Evolutionary conservation across 2,888 invertebrate genomes (phyloP).

Genomic region (Hemicrepidius hirtus): DNA sequence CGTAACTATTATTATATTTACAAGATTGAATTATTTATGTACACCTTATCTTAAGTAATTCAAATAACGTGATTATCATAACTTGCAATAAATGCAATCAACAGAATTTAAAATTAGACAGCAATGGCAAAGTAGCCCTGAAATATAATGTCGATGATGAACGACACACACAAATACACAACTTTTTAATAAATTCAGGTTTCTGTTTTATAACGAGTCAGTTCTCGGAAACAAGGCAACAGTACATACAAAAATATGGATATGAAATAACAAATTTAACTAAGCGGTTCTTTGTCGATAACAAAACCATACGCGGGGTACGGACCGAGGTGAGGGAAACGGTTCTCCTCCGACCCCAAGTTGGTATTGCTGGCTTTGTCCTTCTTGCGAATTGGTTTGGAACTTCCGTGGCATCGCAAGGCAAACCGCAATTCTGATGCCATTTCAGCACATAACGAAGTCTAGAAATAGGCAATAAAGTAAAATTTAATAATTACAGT

Average conservation of each 20-base stretch:
- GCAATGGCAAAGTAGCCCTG: not conserved
- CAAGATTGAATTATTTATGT: conserved; percentile 41
- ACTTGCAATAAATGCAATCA: conserved; percentile 2
- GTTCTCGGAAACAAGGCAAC: not conserved
- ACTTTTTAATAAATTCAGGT: no score
- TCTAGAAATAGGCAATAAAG: conserved; percentile 71
- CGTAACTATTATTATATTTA: conserved; percentile 36
- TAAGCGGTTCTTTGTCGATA: conserved; percentile 70
- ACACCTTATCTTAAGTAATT: conserved; percentile 22
- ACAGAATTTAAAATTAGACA: not conserved
- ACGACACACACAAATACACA: no score
- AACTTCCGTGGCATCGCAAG: conserved; percentile 79
- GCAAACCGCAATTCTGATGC: conserved; percentile 82
- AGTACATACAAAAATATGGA: conserved; percentile 6
- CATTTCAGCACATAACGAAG: conserved; percentile 84
- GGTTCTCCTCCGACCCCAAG: conserved; percentile 65
- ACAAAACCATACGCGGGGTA: conserved; percentile 80
- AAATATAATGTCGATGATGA: not conserved
- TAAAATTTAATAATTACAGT: not conserved
- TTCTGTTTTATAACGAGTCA: no score
- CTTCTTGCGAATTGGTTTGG: conserved; percentile 72
- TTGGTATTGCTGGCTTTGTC: conserved; percentile 60
- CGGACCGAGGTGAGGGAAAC: conserved; percentile 73
- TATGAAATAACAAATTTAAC: conserved; percentile 57
- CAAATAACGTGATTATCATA: conserved; percentile 16